Evolutionary conservation across 2,113 vertebrate species (phyloP).

Genomic region (Axis porcinus): DNA sequence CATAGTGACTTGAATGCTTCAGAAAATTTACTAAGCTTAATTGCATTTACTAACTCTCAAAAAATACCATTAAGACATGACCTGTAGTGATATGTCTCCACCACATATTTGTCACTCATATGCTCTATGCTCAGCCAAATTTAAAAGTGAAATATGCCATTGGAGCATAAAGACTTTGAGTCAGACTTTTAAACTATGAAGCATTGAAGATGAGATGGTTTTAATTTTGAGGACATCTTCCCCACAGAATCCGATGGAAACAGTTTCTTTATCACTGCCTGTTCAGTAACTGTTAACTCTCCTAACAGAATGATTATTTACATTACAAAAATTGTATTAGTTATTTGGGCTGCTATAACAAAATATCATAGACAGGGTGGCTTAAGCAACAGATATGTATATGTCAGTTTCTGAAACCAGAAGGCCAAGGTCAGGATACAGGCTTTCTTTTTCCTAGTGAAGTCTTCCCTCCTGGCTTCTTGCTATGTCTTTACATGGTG

Average conservation of each 20-base stretch:
- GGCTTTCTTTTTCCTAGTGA: background rate
- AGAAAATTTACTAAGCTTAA: background rate
- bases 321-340: background rate
- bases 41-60: background rate
- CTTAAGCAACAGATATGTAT: background rate
- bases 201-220: background rate
- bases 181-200: slow-evolving; percentile 21
- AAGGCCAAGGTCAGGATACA: background rate
- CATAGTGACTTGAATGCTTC: background rate
- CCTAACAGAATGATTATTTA: background rate
- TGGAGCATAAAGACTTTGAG: slow-evolving; percentile 17
- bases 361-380: background rate
- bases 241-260: background rate
- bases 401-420: background rate
- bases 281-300: background rate
- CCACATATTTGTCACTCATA: slow-evolving; percentile 12
- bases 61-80: slow-evolving; percentile 16
- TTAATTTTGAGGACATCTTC: background rate
- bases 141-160: slow-evolving; percentile 39
- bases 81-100: background rate
- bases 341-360: background rate
- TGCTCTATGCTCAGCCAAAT: slow-evolving; percentile 20
- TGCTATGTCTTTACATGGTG: background rate
- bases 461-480: background rate
- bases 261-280: background rate